Base-by-base conservation (phyloP, 2,888 invertebrate species). In the Drosophila rellima region DNA sequence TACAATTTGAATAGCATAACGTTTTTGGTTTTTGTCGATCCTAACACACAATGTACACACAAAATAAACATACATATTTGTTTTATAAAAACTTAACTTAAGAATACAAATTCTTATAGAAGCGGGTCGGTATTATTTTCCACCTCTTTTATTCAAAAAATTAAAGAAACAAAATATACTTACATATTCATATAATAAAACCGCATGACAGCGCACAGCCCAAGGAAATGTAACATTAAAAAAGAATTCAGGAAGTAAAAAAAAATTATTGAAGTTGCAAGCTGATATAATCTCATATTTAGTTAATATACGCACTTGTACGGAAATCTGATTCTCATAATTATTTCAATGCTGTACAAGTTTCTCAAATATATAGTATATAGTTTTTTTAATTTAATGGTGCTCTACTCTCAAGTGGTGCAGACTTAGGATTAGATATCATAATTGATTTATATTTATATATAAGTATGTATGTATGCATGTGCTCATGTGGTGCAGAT, bases 1-100 rank as follows among this genome's bases (percentile, higher is more conserved):
- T 82, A 82, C 65, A 77, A 74, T 71, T 77, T 88, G 82, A 82
- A 88, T 88, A 82, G 88, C 71, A 82, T 88, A 82, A 80, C 74
- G 55, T 88, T 86, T 82, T 82, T 86, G 82, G 88, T 86, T 88
- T 23, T 63, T 61, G 66, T 78, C 60, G 40, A 63, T 79, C 44
- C 45, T 70, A 51, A 66, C 78, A 68, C 54, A n/a, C 65, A 52
- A 40, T 61, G 6, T 56, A 59, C 73, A 54, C 52, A 23, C 15
- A 50, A 55, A 42, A 52, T 4, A 35, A 44, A 50, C 42, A 63
- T 56, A 63, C n/a, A 55, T 23, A 33, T 45, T 20, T 33, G n/a
- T 20, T 64, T 35, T 54, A 29, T 47, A 39, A 42, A 55, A 51
- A 63, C 29, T 56, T 61, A 71, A 61, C 40, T 65, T 64, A 61